Base-by-base conservation (phyloP, 1,140 invertebrate species). In the Alviniconcha marisindica region DNA sequence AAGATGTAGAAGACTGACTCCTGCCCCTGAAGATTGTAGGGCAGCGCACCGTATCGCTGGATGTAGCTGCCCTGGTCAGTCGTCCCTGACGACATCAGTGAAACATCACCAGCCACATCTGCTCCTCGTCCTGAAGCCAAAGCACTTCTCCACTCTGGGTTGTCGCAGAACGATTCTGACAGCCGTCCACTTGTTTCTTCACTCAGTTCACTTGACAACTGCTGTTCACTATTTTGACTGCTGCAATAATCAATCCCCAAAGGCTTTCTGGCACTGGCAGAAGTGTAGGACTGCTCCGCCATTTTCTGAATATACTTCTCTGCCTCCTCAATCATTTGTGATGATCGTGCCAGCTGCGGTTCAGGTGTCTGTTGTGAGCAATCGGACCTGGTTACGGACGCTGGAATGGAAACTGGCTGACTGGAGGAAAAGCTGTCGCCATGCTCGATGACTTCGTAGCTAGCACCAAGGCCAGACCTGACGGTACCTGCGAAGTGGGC, bases 291-390 rank as follows among this genome's bases (percentile, higher is more conserved):
- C 69, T 42, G 33, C 14, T 38, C 36, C 33, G 69, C 69, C 33
- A 40, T 40, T 31, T 40, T 31, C 38, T 71, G 69, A 40, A 71
- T 71, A 18, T 40, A 71, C 69, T 71, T 71, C 69, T 71, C 69
- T 2, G 69, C 69, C 21, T 71, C 69, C 36, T 71, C 69, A 24
- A 71, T 71, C 69, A 71, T 71, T 42, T 71, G 2, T 33, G 69
- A 71, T 21, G 69, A 71, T 40, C 36, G 38, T 14, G 36, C 69
- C 33, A 71, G 69, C 10, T 40, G 33, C 14, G 38, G 69, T 5
- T 21, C 15, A 33, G 63, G 7, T 3, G 63, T 33, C 33, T 31
- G 36, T 33, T 71, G 12, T 3, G 69, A 71, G 36, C 69, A 71
- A 14, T 71, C 33, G 10, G 69, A 71, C 33, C 69, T 21, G 36